Conservation (phyloP, 2,797 vertebrate genomes). For the Tapera naevia region DNA sequence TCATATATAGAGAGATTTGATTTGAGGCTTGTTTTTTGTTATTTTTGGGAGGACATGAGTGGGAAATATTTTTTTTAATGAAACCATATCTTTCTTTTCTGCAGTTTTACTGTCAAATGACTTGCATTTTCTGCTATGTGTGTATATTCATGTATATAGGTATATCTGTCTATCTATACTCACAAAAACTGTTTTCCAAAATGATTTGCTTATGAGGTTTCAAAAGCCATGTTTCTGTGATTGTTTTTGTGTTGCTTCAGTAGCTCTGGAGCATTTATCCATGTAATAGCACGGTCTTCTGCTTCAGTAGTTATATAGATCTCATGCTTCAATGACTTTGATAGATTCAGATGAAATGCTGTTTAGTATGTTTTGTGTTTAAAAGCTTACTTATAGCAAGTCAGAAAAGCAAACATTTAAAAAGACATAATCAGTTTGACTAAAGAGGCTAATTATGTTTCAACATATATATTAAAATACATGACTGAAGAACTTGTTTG, state of each 20-base stretch:
- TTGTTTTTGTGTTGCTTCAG: constrained; percentile 79
- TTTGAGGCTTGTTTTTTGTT: not conserved
- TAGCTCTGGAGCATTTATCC: constrained; percentile 78
- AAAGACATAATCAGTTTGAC: constrained; percentile 56
- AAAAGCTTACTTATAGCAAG: constrained; percentile 73
- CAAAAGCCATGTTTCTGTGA: constrained; percentile 70
- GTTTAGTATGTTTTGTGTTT: constrained; percentile 72
- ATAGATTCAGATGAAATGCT: constrained; percentile 75
- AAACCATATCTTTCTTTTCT: not conserved
- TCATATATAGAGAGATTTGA: not conserved
- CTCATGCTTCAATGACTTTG: constrained; percentile 75
- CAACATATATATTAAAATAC: constrained; percentile 25
- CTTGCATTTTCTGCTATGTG: not conserved
- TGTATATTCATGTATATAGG: not conserved
- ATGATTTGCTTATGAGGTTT: constrained; percentile 55
- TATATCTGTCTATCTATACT: not conserved
- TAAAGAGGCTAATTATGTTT: constrained; percentile 60
- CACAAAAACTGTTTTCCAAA: not conserved
- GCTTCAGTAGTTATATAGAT: constrained; percentile 70
- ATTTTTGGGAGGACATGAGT: not conserved
- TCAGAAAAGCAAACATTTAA: constrained; percentile 63
- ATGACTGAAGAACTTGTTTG: not conserved
- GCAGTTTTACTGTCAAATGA: not conserved
- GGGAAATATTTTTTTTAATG: not conserved
- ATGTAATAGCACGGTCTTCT: constrained; percentile 79